These are phyloP conservation scores for Aegithalos caudatus DNA, from an alignment of 2,113 vertebrate genomes.

Conservation along the genomic window DNA sequence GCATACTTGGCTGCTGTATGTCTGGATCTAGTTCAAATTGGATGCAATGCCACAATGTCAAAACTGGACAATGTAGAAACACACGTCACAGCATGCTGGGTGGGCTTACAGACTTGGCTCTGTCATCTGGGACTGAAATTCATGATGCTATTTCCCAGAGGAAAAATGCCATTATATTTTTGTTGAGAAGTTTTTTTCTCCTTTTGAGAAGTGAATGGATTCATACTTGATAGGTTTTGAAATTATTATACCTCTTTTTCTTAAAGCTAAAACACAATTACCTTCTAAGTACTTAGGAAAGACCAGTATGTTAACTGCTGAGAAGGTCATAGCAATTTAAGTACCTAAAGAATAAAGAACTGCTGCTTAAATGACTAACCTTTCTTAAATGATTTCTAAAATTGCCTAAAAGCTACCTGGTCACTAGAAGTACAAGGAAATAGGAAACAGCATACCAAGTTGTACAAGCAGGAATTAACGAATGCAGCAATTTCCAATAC, in stretches of 20 bases:
- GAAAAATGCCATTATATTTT: neutral
- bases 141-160: neutral
- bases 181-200: neutral
- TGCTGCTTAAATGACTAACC: neutral
- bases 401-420: neutral
- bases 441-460: neutral
- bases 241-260: neutral
- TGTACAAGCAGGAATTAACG: neutral
- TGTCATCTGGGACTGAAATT: neutral
- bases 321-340: constrained; percentile 4
- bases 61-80: neutral
- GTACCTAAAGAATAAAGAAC: neutral
- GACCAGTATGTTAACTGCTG: neutral
- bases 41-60: neutral
- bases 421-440: neutral
- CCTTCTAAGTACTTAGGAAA: neutral
- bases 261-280: neutral
- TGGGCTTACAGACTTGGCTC: neutral
- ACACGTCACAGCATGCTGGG: neutral
- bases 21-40: neutral
- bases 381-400: neutral
- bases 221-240: neutral
- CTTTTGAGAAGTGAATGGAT: neutral
- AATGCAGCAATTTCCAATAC: neutral
- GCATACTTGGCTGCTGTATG: neutral